Evolutionary conservation across 2,888 invertebrate species (phyloP).

Genomic region (Stenolophus ochropezus): DNA sequence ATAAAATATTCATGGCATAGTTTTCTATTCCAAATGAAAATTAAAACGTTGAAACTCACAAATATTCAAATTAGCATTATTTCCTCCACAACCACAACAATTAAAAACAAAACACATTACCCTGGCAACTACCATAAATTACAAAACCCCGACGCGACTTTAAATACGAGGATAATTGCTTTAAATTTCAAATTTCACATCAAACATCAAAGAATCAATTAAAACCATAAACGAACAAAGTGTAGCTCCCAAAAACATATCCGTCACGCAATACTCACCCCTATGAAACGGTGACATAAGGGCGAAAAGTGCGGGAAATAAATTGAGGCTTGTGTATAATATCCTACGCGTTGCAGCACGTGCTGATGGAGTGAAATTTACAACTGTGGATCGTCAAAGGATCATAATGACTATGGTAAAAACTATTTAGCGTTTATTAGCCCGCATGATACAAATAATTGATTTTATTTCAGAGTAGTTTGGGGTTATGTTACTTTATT

Average conservation of each 20-base stretch:
- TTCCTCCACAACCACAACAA: not conserved
- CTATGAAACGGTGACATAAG: not conserved
- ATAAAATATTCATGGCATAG: not conserved
- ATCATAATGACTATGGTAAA: slow-evolving; percentile 30
- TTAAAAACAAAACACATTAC: slow-evolving; percentile 7
- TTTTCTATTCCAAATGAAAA: not conserved
- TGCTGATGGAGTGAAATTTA: slow-evolving; percentile 4
- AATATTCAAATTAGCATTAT: not conserved
- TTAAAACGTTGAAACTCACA: not conserved
- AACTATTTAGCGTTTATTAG: slow-evolving; percentile 28
- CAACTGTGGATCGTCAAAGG: not conserved
- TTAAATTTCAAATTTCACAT: slow-evolving; percentile 21
- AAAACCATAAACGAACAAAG: slow-evolving; percentile 19
- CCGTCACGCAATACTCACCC: not conserved
- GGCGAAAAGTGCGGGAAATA: not conserved
- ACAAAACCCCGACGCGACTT: not conserved
- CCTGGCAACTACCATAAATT: slow-evolving; percentile 5
- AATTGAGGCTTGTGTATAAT: not conserved
- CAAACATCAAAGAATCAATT: slow-evolving; percentile 48
- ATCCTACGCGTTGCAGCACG: not conserved
- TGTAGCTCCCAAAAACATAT: not conserved
- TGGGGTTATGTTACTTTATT: not conserved
- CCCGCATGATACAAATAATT: not conserved
- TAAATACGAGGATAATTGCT: slow-evolving; percentile 26
- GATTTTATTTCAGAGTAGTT: too few species aligned